These are phyloP conservation scores for Eumaeus atala DNA, from an alignment of 1,140 invertebrate species.

Conservation along the genomic window DNA sequence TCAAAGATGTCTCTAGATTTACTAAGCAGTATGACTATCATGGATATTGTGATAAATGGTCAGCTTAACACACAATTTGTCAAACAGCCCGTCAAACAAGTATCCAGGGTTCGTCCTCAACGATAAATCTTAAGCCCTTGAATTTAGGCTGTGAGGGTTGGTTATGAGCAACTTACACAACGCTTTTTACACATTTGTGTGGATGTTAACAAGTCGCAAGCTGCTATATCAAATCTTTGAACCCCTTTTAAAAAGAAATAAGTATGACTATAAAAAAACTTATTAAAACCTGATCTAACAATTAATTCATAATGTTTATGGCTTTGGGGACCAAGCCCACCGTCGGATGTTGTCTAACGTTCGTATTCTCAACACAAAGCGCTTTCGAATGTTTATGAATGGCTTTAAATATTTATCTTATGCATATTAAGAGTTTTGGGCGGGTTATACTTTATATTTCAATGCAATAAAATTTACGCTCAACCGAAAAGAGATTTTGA, in stretches of 20 bases:
- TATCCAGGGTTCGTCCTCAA: background rate
- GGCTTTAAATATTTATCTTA: background rate
- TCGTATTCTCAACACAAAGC: conserved; percentile 8
- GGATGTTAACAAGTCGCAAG: conserved; percentile 10
- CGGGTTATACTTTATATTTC: too few species aligned
- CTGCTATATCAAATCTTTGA: conserved; percentile 15
- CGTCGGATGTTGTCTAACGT: conserved; percentile 36
- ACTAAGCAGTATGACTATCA: too few species aligned
- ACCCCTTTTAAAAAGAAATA: conserved; percentile 21
- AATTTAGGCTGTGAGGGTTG: background rate
- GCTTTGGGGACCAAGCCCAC: conserved; percentile 27
- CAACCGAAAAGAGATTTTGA: too few species aligned
- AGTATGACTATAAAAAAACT: conserved; percentile 24
- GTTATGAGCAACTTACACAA: background rate
- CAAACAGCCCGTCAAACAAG: conserved; percentile 1
- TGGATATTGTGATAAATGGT: too few species aligned
- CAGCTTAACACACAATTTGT: too few species aligned
- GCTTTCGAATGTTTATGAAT: conserved; percentile 5
- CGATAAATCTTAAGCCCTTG: conserved; percentile 1
- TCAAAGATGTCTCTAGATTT: too few species aligned
- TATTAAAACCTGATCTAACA: conserved; percentile 36
- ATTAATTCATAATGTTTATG: conserved; percentile 33
- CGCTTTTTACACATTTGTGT: conserved; percentile 4
- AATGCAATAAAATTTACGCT: too few species aligned
- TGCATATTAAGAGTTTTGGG: too few species aligned